Conservation (phyloP, 2,888 invertebrate species). For the Agrochola lychnidis region DNA sequence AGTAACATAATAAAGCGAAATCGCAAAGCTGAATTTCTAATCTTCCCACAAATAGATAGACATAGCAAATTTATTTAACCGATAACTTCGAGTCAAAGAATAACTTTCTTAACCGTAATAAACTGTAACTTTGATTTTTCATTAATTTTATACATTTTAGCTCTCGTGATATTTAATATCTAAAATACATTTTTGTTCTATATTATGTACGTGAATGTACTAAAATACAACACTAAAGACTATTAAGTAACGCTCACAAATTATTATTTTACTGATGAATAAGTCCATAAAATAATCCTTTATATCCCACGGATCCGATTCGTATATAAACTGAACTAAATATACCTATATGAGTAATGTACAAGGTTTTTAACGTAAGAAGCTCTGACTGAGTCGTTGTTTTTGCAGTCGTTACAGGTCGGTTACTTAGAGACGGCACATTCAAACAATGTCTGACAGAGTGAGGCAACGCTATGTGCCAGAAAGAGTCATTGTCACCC, state of each 20-base stretch:
- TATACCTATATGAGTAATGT: conserved; percentile 26
- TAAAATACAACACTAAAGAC: conserved; percentile 59
- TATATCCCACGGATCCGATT: conserved; percentile 31
- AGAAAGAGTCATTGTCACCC: not conserved
- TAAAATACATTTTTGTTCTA: conserved; percentile 68
- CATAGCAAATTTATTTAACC: conserved; percentile 42
- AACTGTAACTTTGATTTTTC: conserved; percentile 56
- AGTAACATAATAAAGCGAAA: conserved; percentile 41
- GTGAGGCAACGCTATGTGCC: conserved; percentile 11
- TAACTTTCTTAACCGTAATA: conserved; percentile 47
- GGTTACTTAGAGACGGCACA: conserved; percentile 19
- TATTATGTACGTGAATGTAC: conserved; percentile 64
- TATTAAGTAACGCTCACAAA: conserved; percentile 65
- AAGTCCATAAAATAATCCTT: conserved; percentile 52
- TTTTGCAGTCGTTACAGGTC: conserved; percentile 23
- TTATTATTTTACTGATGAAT: conserved; percentile 48
- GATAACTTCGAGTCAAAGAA: conserved; percentile 56
- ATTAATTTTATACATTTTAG: conserved; percentile 47
- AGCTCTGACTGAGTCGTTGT: conserved; percentile 54
- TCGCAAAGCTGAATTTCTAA: conserved; percentile 25
- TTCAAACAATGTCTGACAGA: not conserved
- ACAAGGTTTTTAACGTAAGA: conserved; percentile 36
- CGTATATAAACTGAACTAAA: conserved; percentile 32
- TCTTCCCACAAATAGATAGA: conserved; percentile 32
- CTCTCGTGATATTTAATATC: conserved; percentile 63